phyloP scores from a whole-genome alignment of 2,888 invertebrate species.

The Andrena camellia region DNA sequence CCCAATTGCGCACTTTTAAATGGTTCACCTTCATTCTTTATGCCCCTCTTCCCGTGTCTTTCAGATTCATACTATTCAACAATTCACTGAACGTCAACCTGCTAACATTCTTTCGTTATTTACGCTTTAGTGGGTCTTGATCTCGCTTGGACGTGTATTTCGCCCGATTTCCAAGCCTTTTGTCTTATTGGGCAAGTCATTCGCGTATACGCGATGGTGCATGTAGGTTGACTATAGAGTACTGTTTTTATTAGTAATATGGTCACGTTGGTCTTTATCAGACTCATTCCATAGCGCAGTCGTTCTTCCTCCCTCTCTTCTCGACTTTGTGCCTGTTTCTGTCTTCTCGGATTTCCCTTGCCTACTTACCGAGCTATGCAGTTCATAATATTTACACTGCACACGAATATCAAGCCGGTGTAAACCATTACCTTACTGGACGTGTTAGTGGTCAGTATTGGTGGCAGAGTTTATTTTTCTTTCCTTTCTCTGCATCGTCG shows the following conservation, averaged over 20 bases:
- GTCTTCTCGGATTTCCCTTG: conserved; percentile 24
- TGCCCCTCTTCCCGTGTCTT: not conserved
- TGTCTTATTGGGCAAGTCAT: not conserved
- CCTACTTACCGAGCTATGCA: conserved; percentile 34
- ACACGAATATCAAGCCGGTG: conserved; percentile 53
- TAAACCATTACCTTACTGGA: conserved; percentile 56
- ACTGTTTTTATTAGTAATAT: conserved; percentile 23
- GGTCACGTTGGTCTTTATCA: conserved; percentile 21
- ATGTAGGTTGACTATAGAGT: not conserved
- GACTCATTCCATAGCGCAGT: conserved; percentile 19
- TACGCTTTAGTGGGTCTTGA: conserved; percentile 15
- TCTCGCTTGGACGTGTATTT: not conserved
- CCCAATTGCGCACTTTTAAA: not conserved
- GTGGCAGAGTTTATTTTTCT: not conserved
- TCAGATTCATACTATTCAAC: not conserved
- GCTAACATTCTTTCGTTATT: conserved; percentile 30
- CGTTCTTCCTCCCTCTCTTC: conserved; percentile 10
- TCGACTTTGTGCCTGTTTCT: conserved; percentile 14
- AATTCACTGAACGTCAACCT: not conserved
- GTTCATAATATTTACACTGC: conserved; percentile 45
- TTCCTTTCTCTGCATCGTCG: not conserved
- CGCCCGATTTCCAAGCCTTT: not conserved
- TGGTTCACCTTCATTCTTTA: not conserved
- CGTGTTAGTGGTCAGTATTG: conserved; percentile 62
- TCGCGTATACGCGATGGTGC: not conserved